These are phyloP conservation scores for Anolis apletophallus DNA, from an alignment of 2,797 vertebrate species.

Conservation along the genomic window DNA sequence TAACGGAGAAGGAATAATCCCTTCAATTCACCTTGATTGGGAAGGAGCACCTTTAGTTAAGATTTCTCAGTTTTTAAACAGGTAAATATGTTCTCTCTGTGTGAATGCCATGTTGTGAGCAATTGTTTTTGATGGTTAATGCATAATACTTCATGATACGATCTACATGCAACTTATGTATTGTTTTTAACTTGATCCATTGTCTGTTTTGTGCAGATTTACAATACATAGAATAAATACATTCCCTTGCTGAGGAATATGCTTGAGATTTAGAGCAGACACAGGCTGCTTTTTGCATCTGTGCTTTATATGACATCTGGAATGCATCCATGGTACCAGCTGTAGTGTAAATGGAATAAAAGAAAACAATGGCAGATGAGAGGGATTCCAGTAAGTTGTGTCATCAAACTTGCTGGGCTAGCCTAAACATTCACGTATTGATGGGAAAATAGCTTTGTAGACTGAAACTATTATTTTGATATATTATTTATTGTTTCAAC, in stretches of 20 bases:
- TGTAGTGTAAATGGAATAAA: conserved; percentile 67
- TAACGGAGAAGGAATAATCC: too few relatives aligned
- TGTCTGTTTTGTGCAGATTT: conserved; percentile 18
- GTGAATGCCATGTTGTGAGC: too few relatives aligned
- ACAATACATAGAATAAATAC: conserved; percentile 35
- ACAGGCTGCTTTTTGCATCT: conserved; percentile 63
- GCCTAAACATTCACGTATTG: conserved; percentile 58
- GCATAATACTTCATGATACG: too few relatives aligned
- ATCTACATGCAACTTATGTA: not conserved
- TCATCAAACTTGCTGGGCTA: conserved; percentile 58
- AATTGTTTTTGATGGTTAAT: too few relatives aligned
- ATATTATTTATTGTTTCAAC: conserved; percentile 42
- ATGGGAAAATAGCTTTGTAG: conserved; percentile 20
- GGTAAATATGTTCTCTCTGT: too few relatives aligned
- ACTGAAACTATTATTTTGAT: conserved; percentile 30
- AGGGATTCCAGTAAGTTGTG: conserved; percentile 55
- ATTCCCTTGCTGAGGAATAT: conserved; percentile 43
- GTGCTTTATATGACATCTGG: conserved; percentile 71
- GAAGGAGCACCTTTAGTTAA: too few relatives aligned
- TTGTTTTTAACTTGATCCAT: conserved; percentile 6
- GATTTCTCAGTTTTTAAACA: too few relatives aligned
- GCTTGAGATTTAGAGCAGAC: conserved; percentile 48
- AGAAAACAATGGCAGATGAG: conserved; percentile 59
- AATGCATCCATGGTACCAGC: conserved; percentile 58
- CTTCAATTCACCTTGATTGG: too few relatives aligned